These are phyloP conservation scores for Hemibagrus guttatus DNA, from an alignment of 2,797 vertebrate species.

Conservation along the genomic window DNA sequence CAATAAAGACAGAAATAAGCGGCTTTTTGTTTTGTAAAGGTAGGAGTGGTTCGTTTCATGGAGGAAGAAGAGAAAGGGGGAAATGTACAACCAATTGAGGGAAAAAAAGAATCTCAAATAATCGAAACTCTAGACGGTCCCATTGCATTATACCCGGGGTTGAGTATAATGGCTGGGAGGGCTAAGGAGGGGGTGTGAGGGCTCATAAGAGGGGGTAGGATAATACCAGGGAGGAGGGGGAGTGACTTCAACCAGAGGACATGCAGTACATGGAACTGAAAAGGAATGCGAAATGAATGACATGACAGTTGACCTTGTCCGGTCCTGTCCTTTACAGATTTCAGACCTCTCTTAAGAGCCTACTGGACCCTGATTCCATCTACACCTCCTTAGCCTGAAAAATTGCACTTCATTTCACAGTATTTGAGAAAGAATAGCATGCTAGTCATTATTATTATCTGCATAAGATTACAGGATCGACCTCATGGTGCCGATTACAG, in stretches of 20 bases:
- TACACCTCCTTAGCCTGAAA: conserved; percentile 21
- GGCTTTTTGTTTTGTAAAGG: conserved; percentile 37
- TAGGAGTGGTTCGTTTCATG: conserved; percentile 43
- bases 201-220: conserved; percentile 48
- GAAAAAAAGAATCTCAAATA: conserved; percentile 47
- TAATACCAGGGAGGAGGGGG: conserved; percentile 61
- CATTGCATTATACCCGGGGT: conserved; percentile 66
- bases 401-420: conserved; percentile 48
- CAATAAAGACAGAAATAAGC: conserved; percentile 55
- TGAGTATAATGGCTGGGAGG: conserved; percentile 71
- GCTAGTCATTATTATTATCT: not conserved
- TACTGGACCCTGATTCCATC: conserved; percentile 27
- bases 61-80: not conserved
- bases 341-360: conserved; percentile 4
- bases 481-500: not conserved
- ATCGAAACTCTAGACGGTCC: conserved; percentile 66
- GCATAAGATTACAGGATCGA: not conserved
- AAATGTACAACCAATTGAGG: conserved; percentile 48
- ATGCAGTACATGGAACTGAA: conserved; percentile 75
- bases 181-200: conserved; percentile 51
- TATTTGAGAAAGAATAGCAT: not conserved
- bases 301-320: conserved; percentile 69
- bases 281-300: conserved; percentile 78
- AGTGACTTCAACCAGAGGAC: conserved; percentile 72
- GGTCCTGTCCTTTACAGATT: conserved; percentile 43